These are phyloP conservation scores for Limnothrissa miodon DNA, from an alignment of 2,113 vertebrate genomes.

Conservation along the genomic window DNA sequence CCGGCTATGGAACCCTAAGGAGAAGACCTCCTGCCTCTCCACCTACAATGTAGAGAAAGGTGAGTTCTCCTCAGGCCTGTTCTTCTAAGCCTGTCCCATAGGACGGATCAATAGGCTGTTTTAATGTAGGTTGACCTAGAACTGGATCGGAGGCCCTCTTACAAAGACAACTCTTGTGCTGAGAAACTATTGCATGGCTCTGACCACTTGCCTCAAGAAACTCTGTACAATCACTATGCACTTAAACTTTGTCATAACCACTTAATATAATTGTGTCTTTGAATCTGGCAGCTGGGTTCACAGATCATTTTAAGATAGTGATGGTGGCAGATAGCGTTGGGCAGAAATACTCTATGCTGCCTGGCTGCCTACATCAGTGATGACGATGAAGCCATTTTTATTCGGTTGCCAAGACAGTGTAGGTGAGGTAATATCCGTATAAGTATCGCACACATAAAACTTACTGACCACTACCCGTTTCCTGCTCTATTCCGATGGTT, in stretches of 20 bases:
- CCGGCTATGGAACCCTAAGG: conserved; percentile 91
- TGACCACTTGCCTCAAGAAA: neutral
- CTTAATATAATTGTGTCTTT: neutral
- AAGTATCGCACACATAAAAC: too few relatives aligned
- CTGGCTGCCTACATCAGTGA: neutral
- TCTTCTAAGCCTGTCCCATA: neutral
- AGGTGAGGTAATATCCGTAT: neutral
- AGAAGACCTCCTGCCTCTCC: conserved; percentile 89
- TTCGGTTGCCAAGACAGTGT: conserved; percentile 2
- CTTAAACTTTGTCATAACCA: neutral
- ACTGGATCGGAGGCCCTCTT: neutral
- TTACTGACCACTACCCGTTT: too few relatives aligned
- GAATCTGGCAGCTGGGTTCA: neutral
- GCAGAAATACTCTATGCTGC: neutral
- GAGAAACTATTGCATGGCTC: neutral
- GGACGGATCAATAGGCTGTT: neutral
- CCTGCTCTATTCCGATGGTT: too few relatives aligned
- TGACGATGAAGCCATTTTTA: neutral
- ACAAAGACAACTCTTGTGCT: too few relatives aligned
- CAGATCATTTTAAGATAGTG: neutral
- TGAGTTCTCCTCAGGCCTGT: conserved; percentile 50
- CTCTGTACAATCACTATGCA: neutral
- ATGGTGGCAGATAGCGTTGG: too few relatives aligned
- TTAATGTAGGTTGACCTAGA: neutral
- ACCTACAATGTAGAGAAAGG: conserved; percentile 88